Evolutionary conservation across 1,140 invertebrate species (phyloP).

Genomic region (Megalopta genalis): DNA sequence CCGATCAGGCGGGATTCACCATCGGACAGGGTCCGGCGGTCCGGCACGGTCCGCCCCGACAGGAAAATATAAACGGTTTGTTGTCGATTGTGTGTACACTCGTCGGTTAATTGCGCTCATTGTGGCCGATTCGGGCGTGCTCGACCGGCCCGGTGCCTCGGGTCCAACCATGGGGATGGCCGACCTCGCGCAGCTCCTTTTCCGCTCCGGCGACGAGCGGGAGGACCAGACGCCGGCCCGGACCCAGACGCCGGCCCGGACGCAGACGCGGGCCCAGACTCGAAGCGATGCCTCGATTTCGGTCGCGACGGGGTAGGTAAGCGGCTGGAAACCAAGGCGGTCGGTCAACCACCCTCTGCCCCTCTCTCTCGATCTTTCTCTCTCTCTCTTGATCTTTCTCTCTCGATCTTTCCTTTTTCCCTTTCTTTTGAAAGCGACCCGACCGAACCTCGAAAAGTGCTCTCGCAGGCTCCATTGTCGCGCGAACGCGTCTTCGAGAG

Average conservation of each 20-base stretch:
- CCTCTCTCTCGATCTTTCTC: neutral
- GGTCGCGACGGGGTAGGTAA: too few relatives aligned
- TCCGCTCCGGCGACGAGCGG: constrained; percentile 11
- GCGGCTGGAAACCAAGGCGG: neutral
- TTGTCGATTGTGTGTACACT: constrained; percentile 74
- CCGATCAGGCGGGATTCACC: neutral
- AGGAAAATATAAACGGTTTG: constrained; percentile 67
- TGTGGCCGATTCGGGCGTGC: constrained; percentile 73
- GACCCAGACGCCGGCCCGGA: too few relatives aligned
- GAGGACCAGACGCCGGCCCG: too few relatives aligned
- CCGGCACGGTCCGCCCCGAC: neutral
- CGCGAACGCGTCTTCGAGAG: constrained; percentile 76
- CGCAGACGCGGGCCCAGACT: too few relatives aligned
- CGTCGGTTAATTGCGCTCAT: constrained; percentile 77
- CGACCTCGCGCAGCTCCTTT: constrained; percentile 14
- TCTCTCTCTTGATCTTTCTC: neutral
- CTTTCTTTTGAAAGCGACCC: constrained; percentile 45
- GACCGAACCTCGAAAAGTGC: constrained; percentile 73
- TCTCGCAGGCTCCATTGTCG: constrained; percentile 74
- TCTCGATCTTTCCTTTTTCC: neutral
- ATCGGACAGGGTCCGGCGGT: neutral
- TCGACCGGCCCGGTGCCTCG: constrained; percentile 13
- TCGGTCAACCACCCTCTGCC: neutral
- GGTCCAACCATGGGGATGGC: neutral
- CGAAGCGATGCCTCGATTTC: too few relatives aligned